A percentile compares a stretch with the other conserved stretches of the same genome.
These are phyloP conservation scores for Orientallactaga bullata DNA, from an alignment of 2,113 vertebrate species.

Conservation along the genomic window DNA sequence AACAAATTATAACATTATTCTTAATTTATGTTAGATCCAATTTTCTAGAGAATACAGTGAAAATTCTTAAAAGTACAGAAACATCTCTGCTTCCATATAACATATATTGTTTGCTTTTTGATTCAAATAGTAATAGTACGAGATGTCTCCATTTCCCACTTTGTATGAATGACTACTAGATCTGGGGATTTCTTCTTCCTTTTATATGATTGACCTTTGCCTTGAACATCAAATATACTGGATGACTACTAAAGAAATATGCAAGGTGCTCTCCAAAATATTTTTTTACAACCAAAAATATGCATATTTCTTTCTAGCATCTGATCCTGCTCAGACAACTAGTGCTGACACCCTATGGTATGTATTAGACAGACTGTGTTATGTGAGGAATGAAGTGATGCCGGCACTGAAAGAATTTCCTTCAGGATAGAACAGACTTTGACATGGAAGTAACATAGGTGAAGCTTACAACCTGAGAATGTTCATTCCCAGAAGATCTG, in stretches of 20 bases:
- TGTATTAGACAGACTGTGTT: neutral
- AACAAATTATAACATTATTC: neutral
- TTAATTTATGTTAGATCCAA: neutral
- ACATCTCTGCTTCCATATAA: neutral
- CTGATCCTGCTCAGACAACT: neutral
- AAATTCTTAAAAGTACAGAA: neutral
- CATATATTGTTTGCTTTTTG: neutral
- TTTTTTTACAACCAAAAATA: neutral
- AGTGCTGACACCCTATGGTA: neutral
- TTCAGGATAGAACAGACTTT: neutral
- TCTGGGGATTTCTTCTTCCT: neutral
- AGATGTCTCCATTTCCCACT: accelerated
- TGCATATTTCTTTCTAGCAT: neutral
- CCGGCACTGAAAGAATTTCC: no score
- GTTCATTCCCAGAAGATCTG: neutral
- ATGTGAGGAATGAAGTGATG: neutral
- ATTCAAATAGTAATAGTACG: neutral
- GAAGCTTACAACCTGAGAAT: neutral
- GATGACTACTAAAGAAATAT: neutral
- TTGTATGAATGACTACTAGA: neutral
- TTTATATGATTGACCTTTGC: neutral
- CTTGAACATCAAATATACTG: neutral
- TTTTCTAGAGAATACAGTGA: neutral
- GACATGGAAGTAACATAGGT: neutral
- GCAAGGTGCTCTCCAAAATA: accelerated